Percentiles rank a stretch among this genome's conserved stretches.
Evolutionary conservation across 2,113 vertebrate species (phyloP).

Genomic region (Phyllostomus discolor): DNA sequence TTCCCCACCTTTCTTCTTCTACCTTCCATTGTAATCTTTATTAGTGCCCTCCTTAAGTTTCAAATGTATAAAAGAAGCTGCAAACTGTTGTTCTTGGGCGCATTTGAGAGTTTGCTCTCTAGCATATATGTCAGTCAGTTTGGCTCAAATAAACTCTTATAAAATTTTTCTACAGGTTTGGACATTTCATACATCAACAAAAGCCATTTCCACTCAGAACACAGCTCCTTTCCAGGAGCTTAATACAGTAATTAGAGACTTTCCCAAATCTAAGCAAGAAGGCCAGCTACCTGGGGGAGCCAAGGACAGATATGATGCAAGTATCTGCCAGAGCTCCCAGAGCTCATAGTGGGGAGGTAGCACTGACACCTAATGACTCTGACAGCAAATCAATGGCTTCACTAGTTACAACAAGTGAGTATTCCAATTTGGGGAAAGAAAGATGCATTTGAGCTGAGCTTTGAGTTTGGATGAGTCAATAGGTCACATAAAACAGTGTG

Average conservation of each 20-base stretch:
- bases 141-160: not conserved
- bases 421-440: not conserved
- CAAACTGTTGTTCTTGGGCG: not conserved
- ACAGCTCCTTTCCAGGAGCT: not conserved
- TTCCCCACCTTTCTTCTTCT: not conserved
- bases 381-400: not conserved
- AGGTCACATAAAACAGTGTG: not conserved
- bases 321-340: not conserved
- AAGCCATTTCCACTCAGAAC: not conserved
- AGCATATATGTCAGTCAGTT: not conserved
- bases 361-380: not conserved
- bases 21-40: not conserved
- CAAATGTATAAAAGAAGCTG: not conserved
- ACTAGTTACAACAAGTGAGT: not conserved
- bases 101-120: not conserved
- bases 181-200: not conserved
- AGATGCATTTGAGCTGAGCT: not conserved
- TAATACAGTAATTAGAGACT: not conserved
- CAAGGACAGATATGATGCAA: not conserved
- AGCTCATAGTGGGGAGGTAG: not conserved
- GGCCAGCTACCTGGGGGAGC: not conserved
- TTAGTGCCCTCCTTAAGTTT: not conserved
- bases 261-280: not conserved
- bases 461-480: not conserved
- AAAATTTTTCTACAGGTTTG: not conserved